Conservation (phyloP, 2,797 vertebrate species). For the Tolypeutes matacus region DNA sequence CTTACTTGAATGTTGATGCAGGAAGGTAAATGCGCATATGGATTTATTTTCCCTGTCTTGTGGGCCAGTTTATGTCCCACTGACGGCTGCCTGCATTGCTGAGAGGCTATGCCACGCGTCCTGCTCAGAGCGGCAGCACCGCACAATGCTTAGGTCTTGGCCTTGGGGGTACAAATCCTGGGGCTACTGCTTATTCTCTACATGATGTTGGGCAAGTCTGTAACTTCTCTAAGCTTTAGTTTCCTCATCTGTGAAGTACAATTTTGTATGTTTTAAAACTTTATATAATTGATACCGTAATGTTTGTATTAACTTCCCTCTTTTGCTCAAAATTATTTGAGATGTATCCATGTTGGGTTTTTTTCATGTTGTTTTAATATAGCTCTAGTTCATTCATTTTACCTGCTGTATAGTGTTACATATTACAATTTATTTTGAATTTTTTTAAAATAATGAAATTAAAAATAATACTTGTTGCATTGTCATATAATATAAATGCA, state of each 20-base stretch:
- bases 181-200: neutral
- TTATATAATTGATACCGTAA: neutral
- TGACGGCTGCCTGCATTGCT: neutral
- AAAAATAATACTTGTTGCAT: neutral
- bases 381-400: conserved; percentile 6
- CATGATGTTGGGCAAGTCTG: neutral
- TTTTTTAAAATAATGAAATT: neutral
- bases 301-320: neutral
- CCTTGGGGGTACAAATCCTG: neutral
- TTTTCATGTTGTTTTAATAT: neutral
- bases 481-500: neutral
- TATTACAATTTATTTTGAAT: neutral
- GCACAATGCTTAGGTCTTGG: neutral
- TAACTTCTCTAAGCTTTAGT: neutral
- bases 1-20: neutral
- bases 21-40: neutral
- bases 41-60: neutral
- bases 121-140: neutral
- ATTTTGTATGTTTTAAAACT: neutral
- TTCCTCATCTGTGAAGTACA: conserved; percentile 17
- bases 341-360: neutral
- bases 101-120: neutral
- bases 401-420: neutral
- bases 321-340: conserved; percentile 27
- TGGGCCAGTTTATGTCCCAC: neutral